Conservation (phyloP, 2,888 invertebrate genomes). For the Xestoiulus laeticollis region DNA sequence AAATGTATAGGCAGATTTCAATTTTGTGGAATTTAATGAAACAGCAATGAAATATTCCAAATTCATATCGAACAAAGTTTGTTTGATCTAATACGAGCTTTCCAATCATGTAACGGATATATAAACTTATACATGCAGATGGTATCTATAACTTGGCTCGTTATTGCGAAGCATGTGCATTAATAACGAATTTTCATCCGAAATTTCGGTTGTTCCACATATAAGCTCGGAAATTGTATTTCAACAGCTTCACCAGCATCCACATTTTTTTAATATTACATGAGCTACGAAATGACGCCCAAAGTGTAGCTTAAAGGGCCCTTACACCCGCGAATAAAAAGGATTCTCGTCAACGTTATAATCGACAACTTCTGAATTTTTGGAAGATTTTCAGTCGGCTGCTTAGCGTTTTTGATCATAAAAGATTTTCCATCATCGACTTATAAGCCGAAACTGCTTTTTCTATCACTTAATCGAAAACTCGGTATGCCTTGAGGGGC, state of each 20-base stretch:
- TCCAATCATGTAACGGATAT: too few relatives aligned
- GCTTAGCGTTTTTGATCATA: not conserved
- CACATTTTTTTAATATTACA: not conserved
- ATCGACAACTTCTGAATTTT: not conserved
- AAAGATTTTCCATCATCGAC: constrained; percentile 33
- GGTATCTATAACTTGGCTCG: too few relatives aligned
- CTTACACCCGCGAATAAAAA: not conserved
- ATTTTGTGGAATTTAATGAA: too few relatives aligned
- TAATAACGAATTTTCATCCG: too few relatives aligned
- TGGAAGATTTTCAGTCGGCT: not conserved
- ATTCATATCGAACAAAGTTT: too few relatives aligned
- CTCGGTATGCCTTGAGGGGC: not conserved
- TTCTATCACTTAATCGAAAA: constrained; percentile 12
- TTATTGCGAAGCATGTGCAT: too few relatives aligned
- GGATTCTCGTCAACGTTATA: not conserved
- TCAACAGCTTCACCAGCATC: not conserved
- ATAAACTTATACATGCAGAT: too few relatives aligned
- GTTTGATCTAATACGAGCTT: too few relatives aligned
- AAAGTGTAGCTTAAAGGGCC: constrained; percentile 1
- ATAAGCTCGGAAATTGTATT: not conserved
- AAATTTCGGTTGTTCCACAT: too few relatives aligned
- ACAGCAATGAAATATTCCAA: too few relatives aligned
- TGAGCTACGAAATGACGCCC: not conserved
- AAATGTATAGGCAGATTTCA: too few relatives aligned
- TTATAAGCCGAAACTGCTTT: constrained; percentile 15